Evolutionary conservation across 2,113 vertebrate species (phyloP).

Genomic region (Tupaia chinensis): DNA sequence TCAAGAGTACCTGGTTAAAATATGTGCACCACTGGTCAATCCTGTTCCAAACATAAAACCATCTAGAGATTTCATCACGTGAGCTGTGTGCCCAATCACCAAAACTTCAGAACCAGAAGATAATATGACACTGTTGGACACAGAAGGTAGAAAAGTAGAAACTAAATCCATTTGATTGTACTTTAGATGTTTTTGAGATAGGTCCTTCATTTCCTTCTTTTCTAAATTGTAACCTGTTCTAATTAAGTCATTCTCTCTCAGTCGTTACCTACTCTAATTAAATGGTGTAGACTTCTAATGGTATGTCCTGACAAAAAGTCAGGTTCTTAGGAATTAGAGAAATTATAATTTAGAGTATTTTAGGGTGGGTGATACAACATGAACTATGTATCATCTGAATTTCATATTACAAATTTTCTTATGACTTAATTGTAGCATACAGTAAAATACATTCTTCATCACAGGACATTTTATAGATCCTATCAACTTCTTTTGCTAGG

Average conservation of each 20-base stretch:
- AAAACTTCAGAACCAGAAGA: background rate
- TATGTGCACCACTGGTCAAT: background rate
- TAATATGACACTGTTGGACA: background rate
- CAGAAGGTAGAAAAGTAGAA: background rate
- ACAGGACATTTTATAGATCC: background rate
- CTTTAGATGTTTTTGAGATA: background rate
- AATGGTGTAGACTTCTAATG: background rate
- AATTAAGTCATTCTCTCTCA: slow-evolving; percentile 29
- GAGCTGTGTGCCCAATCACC: background rate
- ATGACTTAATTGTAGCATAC: background rate
- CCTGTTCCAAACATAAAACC: background rate
- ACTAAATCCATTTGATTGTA: background rate
- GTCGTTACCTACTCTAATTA: slow-evolving; percentile 1
- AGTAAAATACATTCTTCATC: background rate
- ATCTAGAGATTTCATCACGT: background rate
- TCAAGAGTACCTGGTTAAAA: background rate
- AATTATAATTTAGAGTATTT: background rate
- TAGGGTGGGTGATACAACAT: background rate
- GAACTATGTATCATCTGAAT: background rate
- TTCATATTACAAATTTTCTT: background rate
- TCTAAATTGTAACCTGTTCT: background rate
- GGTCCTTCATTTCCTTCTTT: background rate
- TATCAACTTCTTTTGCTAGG: background rate
- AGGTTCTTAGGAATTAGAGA: background rate
- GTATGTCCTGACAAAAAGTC: background rate